Percentiles rank a stretch among this genome's conserved stretches.
Evolutionary conservation across 2,888 invertebrate species (phyloP).

Genomic region (Chloromyia formosa): DNA sequence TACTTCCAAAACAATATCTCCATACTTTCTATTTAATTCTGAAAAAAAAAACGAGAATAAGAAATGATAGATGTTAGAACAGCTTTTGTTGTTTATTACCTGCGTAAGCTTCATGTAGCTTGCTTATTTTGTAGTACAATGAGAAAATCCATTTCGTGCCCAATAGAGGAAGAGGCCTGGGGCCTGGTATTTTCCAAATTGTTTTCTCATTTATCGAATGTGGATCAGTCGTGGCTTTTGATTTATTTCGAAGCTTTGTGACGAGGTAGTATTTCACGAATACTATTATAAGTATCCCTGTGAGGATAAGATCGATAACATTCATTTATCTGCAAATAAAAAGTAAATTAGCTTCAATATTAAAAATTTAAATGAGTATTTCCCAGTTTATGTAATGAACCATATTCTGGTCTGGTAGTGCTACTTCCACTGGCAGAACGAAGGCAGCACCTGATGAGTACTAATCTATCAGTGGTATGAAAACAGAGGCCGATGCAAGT

Average conservation of each 20-base stretch:
- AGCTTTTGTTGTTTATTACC: conserved; percentile 65
- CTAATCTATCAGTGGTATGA: too few relatives aligned
- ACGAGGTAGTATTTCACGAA: conserved; percentile 24
- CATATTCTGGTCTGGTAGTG: too few relatives aligned
- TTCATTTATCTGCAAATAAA: conserved; percentile 31
- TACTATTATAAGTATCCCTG: conserved; percentile 25
- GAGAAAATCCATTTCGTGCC: conserved; percentile 85
- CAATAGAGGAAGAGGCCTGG: conserved; percentile 74
- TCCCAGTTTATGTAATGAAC: too few relatives aligned
- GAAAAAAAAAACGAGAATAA: conserved; percentile 1
- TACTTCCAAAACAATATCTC: conserved; percentile 80
- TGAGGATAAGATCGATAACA: conserved; percentile 16
- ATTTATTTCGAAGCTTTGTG: not conserved
- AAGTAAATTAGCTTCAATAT: too few relatives aligned
- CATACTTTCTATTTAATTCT: conserved; percentile 79
- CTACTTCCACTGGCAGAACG: too few relatives aligned
- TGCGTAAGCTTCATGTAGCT: conserved; percentile 81
- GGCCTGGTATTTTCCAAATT: conserved; percentile 75
- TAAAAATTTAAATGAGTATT: too few relatives aligned
- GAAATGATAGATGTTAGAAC: conserved; percentile 51
- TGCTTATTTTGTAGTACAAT: conserved; percentile 74
- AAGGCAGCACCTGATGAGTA: too few relatives aligned
- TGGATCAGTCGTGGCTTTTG: not conserved
- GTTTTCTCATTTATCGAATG: conserved; percentile 26
- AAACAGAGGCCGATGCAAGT: too few relatives aligned